phyloP scores from a whole-genome alignment of 2,797 vertebrate species.

The Nannoperca australis region DNA sequence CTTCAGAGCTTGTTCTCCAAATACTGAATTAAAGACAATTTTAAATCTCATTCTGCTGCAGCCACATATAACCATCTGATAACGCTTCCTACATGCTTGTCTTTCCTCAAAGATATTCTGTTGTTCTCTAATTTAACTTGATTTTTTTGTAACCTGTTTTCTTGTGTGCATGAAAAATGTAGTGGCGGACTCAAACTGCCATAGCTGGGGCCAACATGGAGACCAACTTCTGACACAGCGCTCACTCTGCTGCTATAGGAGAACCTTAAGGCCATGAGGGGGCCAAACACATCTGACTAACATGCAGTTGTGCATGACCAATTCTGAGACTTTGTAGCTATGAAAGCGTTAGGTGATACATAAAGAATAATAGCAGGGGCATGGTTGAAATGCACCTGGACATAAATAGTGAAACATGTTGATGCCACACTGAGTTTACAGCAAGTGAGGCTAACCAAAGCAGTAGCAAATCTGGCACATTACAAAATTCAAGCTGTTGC shows the following conservation, averaged over 20 bases:
- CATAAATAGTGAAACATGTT: conserved; percentile 70
- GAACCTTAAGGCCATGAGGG: conserved; percentile 72
- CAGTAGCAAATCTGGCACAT: conserved; percentile 56
- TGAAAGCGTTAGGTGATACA: conserved; percentile 64
- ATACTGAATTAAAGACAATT: background rate
- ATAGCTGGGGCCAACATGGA: conserved; percentile 53
- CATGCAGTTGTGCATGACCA: conserved; percentile 71
- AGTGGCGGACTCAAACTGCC: conserved; percentile 60
- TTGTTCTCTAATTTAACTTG: background rate
- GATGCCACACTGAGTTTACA: conserved; percentile 64
- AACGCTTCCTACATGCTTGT: background rate
- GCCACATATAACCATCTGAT: background rate
- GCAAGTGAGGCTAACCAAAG: conserved; percentile 57
- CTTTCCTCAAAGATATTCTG: background rate
- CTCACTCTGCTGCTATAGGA: conserved; percentile 72
- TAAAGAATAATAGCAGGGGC: conserved; percentile 62
- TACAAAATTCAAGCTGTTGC: conserved; percentile 62
- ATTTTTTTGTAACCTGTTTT: conserved; percentile 36
- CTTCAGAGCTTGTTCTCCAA: background rate
- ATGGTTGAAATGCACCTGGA: conserved; percentile 70
- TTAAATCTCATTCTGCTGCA: background rate
- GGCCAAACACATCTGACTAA: conserved; percentile 73
- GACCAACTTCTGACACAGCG: conserved; percentile 75
- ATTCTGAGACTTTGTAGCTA: conserved; percentile 60
- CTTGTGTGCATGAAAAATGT: conserved; percentile 22